Evolutionary conservation across 2,113 vertebrate species (phyloP).

Genomic region (Sardina pilchardus): DNA sequence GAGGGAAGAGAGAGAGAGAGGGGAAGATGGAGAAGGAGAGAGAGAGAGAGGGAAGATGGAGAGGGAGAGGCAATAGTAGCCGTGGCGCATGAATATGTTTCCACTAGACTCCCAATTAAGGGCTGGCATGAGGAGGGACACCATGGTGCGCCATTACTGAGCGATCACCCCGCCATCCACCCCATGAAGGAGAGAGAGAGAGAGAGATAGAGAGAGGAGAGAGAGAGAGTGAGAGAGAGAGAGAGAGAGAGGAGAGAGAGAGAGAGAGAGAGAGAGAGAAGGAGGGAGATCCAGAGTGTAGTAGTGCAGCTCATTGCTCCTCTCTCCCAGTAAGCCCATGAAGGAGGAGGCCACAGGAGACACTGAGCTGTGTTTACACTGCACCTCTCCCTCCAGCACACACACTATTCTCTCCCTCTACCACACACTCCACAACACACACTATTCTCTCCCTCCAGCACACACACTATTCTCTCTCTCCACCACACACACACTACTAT

Average conservation of each 20-base stretch:
- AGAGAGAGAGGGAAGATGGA: background rate
- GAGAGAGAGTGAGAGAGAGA: too few species aligned
- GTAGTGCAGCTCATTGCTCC: background rate
- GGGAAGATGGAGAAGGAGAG: too few species aligned
- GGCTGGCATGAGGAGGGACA: slow-evolving; percentile 44
- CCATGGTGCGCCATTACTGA: slow-evolving; percentile 41
- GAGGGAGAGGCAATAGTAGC: slow-evolving; percentile 1
- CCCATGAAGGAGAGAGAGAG: slow-evolving; percentile 40
- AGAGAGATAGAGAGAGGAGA: background rate
- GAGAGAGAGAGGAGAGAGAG: background rate
- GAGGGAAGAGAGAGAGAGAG: too few species aligned
- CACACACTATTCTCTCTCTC: too few species aligned
- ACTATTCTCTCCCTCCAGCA: too few species aligned
- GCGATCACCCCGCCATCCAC: slow-evolving; percentile 32
- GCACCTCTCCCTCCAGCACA: too few species aligned
- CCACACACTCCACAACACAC: too few species aligned
- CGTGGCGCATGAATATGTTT: slow-evolving; percentile 38
- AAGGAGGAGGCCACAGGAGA: background rate
- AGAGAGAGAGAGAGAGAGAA: background rate
- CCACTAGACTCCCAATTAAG: slow-evolving; percentile 56
- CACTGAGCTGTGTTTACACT: background rate
- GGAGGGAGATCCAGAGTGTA: slow-evolving; percentile 9
- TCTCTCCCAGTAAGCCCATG: background rate
- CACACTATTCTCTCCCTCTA: too few species aligned
- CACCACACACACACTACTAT: too few species aligned